Percentiles rank a stretch among this genome's conserved stretches.
These are phyloP conservation scores for Seira sanloemensis DNA, from an alignment of 2,888 invertebrate genomes.

Conservation along the genomic window DNA sequence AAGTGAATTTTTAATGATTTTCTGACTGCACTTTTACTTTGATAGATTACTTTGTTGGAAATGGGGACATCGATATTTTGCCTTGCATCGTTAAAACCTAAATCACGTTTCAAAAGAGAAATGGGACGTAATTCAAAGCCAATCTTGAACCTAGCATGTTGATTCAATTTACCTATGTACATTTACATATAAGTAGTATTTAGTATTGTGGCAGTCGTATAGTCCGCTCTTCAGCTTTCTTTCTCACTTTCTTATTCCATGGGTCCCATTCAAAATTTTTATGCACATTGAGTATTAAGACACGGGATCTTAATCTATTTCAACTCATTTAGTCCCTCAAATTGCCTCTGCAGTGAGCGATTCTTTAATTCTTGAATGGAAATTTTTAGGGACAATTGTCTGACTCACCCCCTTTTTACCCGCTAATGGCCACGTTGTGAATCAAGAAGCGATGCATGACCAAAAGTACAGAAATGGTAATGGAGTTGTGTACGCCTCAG, in stretches of 20 bases:
- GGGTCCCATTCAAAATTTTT: conserved; percentile 11
- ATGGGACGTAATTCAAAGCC: background rate
- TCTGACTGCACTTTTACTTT: background rate
- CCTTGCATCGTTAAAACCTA: conserved; percentile 1
- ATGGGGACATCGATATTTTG: background rate
- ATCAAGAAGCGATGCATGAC: conserved; percentile 61
- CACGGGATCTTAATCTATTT: conserved; percentile 63
- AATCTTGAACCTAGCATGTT: background rate
- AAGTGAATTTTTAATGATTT: too few species aligned
- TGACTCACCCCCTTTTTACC: conserved; percentile 28
- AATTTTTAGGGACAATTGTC: conserved; percentile 18
- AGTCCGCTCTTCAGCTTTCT: conserved; percentile 14
- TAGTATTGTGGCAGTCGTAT: background rate
- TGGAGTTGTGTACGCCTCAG: conserved; percentile 30
- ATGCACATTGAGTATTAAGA: conserved; percentile 22
- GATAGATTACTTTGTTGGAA: conserved; percentile 2
- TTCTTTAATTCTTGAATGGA: conserved; percentile 34
- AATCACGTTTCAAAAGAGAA: conserved; percentile 19
- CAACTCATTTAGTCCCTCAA: conserved; percentile 35
- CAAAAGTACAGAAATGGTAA: conserved; percentile 51
- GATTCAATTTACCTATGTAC: background rate
- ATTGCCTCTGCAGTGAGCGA: background rate
- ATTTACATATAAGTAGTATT: background rate
- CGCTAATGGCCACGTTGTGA: conserved; percentile 53
- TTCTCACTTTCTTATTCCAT: background rate